Percentiles rank a stretch among this genome's conserved stretches.
Evolutionary conservation across 1,140 invertebrate species (phyloP).

Genomic region (Augochlora pura): DNA sequence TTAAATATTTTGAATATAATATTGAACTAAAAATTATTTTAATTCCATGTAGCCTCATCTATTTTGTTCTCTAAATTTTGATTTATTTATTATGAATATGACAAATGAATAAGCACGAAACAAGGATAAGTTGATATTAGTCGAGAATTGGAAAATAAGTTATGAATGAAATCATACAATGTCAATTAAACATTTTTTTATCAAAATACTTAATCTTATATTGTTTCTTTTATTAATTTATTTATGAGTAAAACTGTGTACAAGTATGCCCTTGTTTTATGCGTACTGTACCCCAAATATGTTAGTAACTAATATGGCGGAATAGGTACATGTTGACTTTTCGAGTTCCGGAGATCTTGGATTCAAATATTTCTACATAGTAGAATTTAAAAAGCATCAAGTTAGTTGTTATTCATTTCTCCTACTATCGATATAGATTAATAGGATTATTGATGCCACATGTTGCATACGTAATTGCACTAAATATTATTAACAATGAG

Average conservation of each 20-base stretch:
- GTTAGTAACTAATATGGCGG: slow-evolving; percentile 45
- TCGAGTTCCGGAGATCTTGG: slow-evolving; percentile 23
- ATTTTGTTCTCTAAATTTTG: no score
- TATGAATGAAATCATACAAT: neutral
- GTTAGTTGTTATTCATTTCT: slow-evolving; percentile 11
- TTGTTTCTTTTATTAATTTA: neutral
- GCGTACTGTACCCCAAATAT: slow-evolving; percentile 9
- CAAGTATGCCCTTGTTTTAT: slow-evolving; percentile 12
- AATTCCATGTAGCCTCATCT: no score
- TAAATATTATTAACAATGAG: slow-evolving; percentile 41
- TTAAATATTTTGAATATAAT: no score
- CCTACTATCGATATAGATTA: neutral
- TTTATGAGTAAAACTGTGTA: neutral
- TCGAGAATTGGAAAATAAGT: neutral
- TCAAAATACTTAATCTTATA: neutral
- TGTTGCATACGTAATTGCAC: slow-evolving; percentile 36
- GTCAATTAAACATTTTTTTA: neutral
- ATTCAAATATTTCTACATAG: slow-evolving; percentile 21
- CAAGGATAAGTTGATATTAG: neutral
- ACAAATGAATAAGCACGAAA: neutral
- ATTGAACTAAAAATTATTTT: no score
- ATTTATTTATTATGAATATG: no score
- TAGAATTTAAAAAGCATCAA: slow-evolving; percentile 7
- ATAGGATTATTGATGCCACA: slow-evolving; percentile 5
- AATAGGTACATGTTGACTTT: slow-evolving; percentile 38